A percentile compares a stretch with the other conserved stretches of the same genome.
Evolutionary conservation across 2,888 invertebrate species (phyloP).

Genomic region (Micoletzkya japonica): DNA sequence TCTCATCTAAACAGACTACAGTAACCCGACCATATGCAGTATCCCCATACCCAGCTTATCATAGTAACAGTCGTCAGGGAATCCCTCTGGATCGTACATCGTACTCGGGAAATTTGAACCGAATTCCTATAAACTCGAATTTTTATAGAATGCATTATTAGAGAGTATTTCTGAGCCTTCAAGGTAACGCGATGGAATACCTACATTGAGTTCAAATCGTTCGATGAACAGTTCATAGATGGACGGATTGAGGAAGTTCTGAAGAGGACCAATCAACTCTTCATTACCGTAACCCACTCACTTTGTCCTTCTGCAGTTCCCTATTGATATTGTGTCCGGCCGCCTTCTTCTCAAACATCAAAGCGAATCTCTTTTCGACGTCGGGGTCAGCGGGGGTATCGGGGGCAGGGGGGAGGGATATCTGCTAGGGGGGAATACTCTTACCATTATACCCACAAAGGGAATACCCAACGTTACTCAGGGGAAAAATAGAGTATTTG

Average conservation of each 20-base stretch:
- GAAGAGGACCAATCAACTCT: neutral
- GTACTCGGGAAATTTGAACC: slow-evolving; percentile 40
- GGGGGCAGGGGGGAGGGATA: slow-evolving; percentile 10
- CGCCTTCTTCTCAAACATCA: slow-evolving; percentile 23
- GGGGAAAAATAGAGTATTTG: too few relatives aligned
- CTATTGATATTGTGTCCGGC: slow-evolving; percentile 7
- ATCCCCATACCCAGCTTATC: slow-evolving; percentile 32
- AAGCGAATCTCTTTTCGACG: neutral
- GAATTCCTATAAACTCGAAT: slow-evolving; percentile 1
- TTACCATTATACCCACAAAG: too few relatives aligned
- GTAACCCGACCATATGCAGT: neutral
- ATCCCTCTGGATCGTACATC: slow-evolving; percentile 43
- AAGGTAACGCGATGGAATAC: neutral
- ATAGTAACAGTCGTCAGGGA: slow-evolving; percentile 44
- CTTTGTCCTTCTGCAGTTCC: slow-evolving; percentile 12
- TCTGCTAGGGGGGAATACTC: too few relatives aligned
- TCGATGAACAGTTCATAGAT: slow-evolving; percentile 48
- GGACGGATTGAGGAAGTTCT: slow-evolving; percentile 44
- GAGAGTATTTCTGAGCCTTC: too few relatives aligned
- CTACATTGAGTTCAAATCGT: slow-evolving; percentile 35
- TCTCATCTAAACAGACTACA: slow-evolving; percentile 1
- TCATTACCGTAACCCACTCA: neutral
- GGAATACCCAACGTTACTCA: too few relatives aligned
- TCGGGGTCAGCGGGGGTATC: slow-evolving; percentile 2
- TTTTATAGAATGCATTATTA: neutral